Conservation (phyloP, 2,888 invertebrate genomes). For the Leptinotarsa peninsularis region DNA sequence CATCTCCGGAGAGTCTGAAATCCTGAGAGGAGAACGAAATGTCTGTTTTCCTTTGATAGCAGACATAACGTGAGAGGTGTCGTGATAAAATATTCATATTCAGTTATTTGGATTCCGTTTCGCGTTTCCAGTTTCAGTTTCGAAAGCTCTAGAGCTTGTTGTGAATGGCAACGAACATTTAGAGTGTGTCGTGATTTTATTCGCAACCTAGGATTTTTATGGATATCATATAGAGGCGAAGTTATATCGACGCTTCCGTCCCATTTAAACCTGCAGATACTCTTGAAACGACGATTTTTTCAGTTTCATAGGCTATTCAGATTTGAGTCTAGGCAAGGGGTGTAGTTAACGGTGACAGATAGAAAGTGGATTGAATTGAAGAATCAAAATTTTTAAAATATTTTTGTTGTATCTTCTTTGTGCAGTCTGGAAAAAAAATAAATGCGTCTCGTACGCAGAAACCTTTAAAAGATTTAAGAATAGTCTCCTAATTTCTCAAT, state of each 20-base stretch:
- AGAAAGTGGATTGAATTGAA: too few species aligned
- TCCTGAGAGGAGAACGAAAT: slow-evolving; percentile 6
- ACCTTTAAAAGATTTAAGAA: too few species aligned
- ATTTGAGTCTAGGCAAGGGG: too few species aligned
- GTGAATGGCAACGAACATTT: not conserved
- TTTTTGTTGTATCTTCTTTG: too few species aligned
- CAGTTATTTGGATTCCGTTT: slow-evolving; percentile 8
- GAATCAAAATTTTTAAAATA: too few species aligned
- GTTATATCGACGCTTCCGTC: not conserved
- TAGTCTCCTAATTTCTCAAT: too few species aligned
- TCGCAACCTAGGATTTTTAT: not conserved
- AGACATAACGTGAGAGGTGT: slow-evolving; percentile 15
- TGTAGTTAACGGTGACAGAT: too few species aligned
- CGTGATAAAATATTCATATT: slow-evolving; percentile 18
- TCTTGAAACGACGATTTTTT: too few species aligned
- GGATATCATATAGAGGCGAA: not conserved
- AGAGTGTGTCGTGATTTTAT: not conserved
- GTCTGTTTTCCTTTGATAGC: slow-evolving; percentile 13
- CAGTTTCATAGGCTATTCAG: too few species aligned
- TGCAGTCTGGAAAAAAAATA: too few species aligned
- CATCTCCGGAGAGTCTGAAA: slow-evolving; percentile 10
- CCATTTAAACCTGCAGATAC: not conserved
- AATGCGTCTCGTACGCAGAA: too few species aligned
- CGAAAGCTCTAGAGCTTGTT: slow-evolving; percentile 1
- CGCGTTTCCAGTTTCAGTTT: slow-evolving; percentile 12